Conservation (phyloP, 2,113 vertebrate genomes). For the cattle (Bos taurus) region DNA sequence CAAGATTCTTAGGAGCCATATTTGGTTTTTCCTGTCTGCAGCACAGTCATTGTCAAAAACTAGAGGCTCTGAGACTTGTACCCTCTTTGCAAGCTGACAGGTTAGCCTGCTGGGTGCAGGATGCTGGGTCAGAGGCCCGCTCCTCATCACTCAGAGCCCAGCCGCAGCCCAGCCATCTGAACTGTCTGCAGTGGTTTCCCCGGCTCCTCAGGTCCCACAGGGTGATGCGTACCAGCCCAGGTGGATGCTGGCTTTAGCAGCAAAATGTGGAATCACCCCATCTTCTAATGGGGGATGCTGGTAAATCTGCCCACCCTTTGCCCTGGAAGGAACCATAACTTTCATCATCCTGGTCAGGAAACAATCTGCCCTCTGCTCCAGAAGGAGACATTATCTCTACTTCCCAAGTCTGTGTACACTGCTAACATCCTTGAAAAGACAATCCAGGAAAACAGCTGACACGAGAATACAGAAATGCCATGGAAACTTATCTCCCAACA, state of each 20-base stretch:
- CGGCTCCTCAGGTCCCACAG: rapidly evolving
- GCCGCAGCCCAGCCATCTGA: background rate
- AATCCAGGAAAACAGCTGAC: background rate
- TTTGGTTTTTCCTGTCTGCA: background rate
- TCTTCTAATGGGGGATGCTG: background rate
- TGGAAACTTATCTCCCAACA: background rate
- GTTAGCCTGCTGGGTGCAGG: background rate
- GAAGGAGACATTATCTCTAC: background rate
- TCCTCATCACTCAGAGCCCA: background rate
- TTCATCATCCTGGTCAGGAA: background rate
- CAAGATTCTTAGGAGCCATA: background rate
- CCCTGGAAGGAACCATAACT: background rate
- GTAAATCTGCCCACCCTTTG: background rate
- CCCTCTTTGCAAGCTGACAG: background rate
- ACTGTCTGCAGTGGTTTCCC: rapidly evolving
- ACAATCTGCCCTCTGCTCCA: background rate
- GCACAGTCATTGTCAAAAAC: background rate
- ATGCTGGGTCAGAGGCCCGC: background rate
- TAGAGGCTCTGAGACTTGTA: background rate
- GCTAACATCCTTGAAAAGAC: background rate
- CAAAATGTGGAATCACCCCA: background rate
- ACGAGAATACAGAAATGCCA: background rate
- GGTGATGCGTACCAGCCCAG: background rate
- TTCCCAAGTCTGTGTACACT: background rate
- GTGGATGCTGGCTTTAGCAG: background rate